Evolutionary conservation across 2,113 vertebrate genomes (phyloP).

Genomic region (Toxotes jaculatrix): DNA sequence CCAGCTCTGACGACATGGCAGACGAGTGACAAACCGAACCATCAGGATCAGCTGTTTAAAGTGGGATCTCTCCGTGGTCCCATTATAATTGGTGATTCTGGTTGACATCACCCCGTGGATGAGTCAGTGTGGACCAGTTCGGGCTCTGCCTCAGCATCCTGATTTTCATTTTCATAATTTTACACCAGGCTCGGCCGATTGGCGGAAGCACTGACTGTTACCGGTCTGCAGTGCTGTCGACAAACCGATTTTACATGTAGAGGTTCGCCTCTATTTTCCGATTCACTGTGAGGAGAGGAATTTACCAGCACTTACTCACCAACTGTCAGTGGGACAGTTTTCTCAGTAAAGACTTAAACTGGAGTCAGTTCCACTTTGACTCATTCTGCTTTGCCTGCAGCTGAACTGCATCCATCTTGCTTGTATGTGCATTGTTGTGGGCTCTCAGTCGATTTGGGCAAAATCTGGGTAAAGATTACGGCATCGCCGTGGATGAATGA

Average conservation of each 20-base stretch:
- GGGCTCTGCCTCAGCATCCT: slow-evolving; percentile 18
- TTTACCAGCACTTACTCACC: slow-evolving; percentile 17
- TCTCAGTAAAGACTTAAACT: slow-evolving; percentile 4
- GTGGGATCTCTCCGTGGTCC: slow-evolving; percentile 12
- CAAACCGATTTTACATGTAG: neutral
- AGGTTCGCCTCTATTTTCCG: slow-evolving; percentile 1
- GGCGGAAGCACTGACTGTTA: slow-evolving; percentile 3
- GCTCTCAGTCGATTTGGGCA: no score
- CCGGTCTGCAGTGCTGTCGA: neutral
- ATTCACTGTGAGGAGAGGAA: neutral
- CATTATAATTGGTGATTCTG: slow-evolving; percentile 18
- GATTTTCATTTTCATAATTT: slow-evolving; percentile 33
- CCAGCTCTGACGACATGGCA: neutral
- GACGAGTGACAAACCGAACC: neutral
- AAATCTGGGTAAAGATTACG: neutral
- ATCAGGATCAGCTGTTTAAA: slow-evolving; percentile 5
- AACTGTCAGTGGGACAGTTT: neutral
- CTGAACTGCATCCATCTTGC: slow-evolving; percentile 1
- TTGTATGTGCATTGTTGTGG: neutral
- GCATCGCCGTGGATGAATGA: neutral
- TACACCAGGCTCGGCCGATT: slow-evolving; percentile 1
- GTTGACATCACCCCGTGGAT: slow-evolving; percentile 11
- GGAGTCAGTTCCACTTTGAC: slow-evolving; percentile 26
- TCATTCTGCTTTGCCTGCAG: neutral
- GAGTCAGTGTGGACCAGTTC: slow-evolving; percentile 38